A percentile compares a stretch with the other conserved stretches of the same genome.
phyloP scores from a whole-genome alignment of 2,113 vertebrate species.

The Bubo scandiacus region DNA sequence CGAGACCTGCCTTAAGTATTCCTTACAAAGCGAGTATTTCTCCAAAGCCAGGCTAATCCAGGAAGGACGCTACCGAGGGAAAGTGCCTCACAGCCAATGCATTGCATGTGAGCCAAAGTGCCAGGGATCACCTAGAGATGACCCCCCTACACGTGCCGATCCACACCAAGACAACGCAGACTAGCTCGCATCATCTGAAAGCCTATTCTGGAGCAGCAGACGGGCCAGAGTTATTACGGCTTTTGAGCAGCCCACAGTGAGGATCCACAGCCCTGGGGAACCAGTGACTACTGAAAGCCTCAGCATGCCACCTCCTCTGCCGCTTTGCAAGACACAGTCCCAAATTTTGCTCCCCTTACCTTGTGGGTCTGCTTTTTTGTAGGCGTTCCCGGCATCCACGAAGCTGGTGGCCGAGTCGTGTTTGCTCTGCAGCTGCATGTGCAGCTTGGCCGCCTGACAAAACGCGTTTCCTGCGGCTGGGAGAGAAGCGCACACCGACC shows the following conservation, averaged over 20 bases:
- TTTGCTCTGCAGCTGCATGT: constrained; percentile 98
- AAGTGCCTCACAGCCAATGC: not conserved
- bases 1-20: accelerated
- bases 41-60: not conserved
- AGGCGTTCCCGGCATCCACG: constrained; percentile 95
- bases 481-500: not conserved
- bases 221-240: not conserved
- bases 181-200: no score
- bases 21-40: not conserved
- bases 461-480: constrained; percentile 92
- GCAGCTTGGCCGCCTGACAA: constrained; percentile 93
- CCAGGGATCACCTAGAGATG: not conserved
- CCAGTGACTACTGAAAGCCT: not conserved
- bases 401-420: constrained; percentile 95
- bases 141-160: accelerated
- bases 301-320: accelerated
- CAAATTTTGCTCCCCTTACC: constrained; percentile 63
- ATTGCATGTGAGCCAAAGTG: not conserved
- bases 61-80: not conserved
- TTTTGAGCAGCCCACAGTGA: accelerated
- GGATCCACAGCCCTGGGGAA: not conserved
- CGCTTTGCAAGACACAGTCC: not conserved
- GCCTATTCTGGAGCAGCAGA: not conserved
- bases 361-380: constrained; percentile 95
- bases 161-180: accelerated